Evolutionary conservation across 1,140 invertebrate species (phyloP), one percentile per base, ranked within the genome.

Genomic region (Ooceraea biroi): DNA sequence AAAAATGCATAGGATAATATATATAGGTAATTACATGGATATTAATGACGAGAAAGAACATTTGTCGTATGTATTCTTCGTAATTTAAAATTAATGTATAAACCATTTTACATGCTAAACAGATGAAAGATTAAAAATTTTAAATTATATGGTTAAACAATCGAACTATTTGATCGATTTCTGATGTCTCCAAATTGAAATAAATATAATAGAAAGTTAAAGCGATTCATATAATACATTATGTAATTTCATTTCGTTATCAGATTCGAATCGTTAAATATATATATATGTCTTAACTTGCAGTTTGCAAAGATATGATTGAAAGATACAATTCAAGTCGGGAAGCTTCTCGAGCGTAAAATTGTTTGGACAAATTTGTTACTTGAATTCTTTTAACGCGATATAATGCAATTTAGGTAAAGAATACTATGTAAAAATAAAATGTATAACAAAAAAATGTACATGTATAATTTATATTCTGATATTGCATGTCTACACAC

Each of bases 391-490:
- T 30, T 19, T 30, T 41, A 14, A 19, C 8, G 27, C 8, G 36
- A 36, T 50, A 46, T 50, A 77, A 68, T 73, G 41, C 22, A 22
- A 12, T 19, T 1, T 61, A 61, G 17, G 5, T 27, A n/a, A 41
- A 72, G 17, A 60, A 12, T 22, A 52, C 55, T 72, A 72, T 11
- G 30, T 71, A 4, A 71, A 36, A n/a, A n/a, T n/a, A n/a, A n/a
- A n/a, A n/a, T n/a, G 27, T 30, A 36, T 72, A 55, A 52, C 30
- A 4, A 71, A 27, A 57, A 25, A 1, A 72, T 7, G 36, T 36
- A 36, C 36, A 7, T 36, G 36, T 72, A 8, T 27, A 30, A 10
- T 0, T 30, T 3, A 1, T 57, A 72, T 12, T 30, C 25, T 58
- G 11, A 58, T 60, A 27, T 36, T 72, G 36, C 27, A 55, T 30